phyloP scores from a whole-genome alignment of 2,113 vertebrate genomes.

The Tetraodon nigroviridis region DNA sequence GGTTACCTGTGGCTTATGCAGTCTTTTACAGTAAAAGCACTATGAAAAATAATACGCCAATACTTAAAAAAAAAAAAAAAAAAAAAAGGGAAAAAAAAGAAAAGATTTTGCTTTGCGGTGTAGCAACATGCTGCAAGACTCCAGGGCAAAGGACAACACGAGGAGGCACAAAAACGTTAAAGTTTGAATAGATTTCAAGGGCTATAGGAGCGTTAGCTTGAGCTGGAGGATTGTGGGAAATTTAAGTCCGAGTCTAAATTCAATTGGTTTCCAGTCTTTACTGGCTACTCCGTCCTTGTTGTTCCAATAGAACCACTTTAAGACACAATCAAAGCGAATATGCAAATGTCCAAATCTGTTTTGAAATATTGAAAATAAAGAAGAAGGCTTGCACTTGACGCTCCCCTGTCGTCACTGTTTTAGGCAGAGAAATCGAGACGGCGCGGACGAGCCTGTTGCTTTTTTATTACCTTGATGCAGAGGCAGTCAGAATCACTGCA shows the following conservation, averaged over 20 bases:
- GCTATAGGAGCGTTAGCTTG: conserved; percentile 67
- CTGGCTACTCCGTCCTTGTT: conserved; percentile 43
- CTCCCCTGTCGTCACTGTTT: conserved; percentile 51
- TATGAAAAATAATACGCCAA: conserved; percentile 46
- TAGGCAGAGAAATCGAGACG: conserved; percentile 40
- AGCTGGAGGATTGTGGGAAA: conserved; percentile 50
- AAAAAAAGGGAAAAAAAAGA: too few species aligned
- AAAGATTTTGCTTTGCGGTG: conserved; percentile 63
- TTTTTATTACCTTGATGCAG: conserved; percentile 32
- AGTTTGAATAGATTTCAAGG: conserved; percentile 71
- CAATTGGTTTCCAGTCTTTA: conserved; percentile 43
- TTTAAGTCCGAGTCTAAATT: conserved; percentile 46
- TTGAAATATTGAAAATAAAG: conserved; percentile 36
- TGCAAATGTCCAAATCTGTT: conserved; percentile 70
- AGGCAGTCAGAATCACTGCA: conserved; percentile 30
- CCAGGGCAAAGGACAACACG: conserved; percentile 30
- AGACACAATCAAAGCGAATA: conserved; percentile 74
- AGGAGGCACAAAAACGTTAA: conserved; percentile 42
- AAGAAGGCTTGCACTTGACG: conserved; percentile 34
- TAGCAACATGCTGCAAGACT: conserved; percentile 46
- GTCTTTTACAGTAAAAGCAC: conserved; percentile 57
- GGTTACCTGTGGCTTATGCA: conserved; percentile 67
- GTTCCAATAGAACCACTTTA: conserved; percentile 65
- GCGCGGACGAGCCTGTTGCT: conserved; percentile 33
- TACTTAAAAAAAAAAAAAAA: too few species aligned